phyloP scores from a whole-genome alignment of 2,888 invertebrate species.

The Apotomis capreana region DNA sequence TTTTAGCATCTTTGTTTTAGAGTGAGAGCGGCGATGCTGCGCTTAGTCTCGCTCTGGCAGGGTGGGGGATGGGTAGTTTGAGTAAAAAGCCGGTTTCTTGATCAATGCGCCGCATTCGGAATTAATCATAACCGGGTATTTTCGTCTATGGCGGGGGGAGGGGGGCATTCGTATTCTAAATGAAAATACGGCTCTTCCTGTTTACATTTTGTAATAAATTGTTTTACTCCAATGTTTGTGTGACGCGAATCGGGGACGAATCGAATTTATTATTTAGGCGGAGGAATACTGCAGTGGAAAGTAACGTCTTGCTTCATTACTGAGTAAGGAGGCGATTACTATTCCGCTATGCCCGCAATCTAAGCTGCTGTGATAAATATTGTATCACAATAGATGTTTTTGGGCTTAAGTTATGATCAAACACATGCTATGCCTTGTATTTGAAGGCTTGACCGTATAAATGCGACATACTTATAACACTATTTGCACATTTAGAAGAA shows the following conservation, averaged over 20 bases:
- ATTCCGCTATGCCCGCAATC: conserved; percentile 4
- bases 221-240: conserved; percentile 78
- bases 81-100: conserved; percentile 83
- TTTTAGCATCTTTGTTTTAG: conserved; percentile 84
- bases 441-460: no score
- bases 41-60: conserved; percentile 76
- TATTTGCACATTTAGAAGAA: no score
- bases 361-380: neutral
- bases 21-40: conserved; percentile 78
- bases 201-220: conserved; percentile 84
- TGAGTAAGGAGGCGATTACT: conserved; percentile 19
- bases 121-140: conserved; percentile 84
- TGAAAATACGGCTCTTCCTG: conserved; percentile 83
- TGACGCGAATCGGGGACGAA: conserved; percentile 54
- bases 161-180: conserved; percentile 80
- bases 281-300: conserved; percentile 44
- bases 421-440: neutral
- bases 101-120: conserved; percentile 83
- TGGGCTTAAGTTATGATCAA: neutral
- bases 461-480: no score
- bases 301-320: conserved; percentile 23
- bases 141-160: conserved; percentile 74
- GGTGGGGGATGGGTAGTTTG: conserved; percentile 77
- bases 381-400: neutral
- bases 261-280: conserved; percentile 65